A percentile compares a stretch with the other conserved stretches of the same genome.
phyloP scores from a whole-genome alignment of 2,113 vertebrate species.

The Mormoops blainvillei region DNA sequence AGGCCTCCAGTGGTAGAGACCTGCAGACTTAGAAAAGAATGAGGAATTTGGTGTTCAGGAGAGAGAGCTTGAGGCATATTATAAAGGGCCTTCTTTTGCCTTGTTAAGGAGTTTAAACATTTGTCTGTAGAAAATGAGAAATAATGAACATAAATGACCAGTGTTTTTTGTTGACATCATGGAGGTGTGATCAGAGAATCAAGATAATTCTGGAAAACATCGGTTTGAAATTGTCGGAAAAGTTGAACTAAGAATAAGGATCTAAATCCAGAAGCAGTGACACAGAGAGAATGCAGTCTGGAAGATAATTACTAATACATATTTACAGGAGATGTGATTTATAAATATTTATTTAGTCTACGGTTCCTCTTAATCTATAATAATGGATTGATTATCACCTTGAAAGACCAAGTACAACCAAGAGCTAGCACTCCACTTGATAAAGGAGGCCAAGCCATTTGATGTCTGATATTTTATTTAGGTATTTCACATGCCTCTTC shows the following conservation, averaged over 20 bases:
- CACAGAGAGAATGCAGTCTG: background rate
- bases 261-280: background rate
- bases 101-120: background rate
- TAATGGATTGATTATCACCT: background rate
- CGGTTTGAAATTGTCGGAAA: background rate
- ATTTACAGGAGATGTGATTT: background rate
- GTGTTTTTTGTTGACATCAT: background rate
- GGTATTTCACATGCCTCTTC: background rate
- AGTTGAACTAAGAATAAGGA: rapidly evolving
- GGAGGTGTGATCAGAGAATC: background rate
- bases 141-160: background rate
- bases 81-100: background rate
- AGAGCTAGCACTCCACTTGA: background rate
- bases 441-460: background rate
- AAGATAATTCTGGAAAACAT: background rate
- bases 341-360: background rate
- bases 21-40: background rate
- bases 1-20: background rate
- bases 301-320: background rate
- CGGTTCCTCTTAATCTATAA: background rate
- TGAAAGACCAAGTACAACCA: background rate
- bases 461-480: background rate
- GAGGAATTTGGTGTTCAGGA: background rate
- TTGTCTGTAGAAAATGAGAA: background rate
- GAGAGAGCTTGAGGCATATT: background rate